Percentiles rank a stretch among this genome's conserved stretches.
phyloP scores from a whole-genome alignment of 2,888 invertebrate species.

The Ennomos erosarius region DNA sequence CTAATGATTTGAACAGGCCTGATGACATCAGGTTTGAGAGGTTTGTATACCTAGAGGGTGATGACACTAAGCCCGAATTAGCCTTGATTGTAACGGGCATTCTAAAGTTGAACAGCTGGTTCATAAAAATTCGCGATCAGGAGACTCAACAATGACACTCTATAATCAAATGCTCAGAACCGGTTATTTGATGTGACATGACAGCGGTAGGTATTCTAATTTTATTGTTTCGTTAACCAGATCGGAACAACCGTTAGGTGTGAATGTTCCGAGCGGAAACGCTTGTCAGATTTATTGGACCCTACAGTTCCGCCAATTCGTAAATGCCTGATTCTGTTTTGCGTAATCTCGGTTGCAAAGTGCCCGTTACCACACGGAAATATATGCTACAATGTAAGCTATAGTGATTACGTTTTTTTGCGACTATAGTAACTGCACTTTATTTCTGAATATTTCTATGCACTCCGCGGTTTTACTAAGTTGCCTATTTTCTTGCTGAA shows the following conservation, averaged over 20 bases:
- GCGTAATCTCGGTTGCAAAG: neutral
- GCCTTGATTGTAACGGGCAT: constrained; percentile 16
- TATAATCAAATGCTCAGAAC: constrained; percentile 59
- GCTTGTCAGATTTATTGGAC: constrained; percentile 55
- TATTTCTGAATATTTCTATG: too few relatives aligned
- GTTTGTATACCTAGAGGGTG: constrained; percentile 41
- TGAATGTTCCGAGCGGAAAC: constrained; percentile 72
- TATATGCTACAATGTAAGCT: neutral
- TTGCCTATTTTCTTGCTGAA: too few relatives aligned
- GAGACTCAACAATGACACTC: constrained; percentile 36
- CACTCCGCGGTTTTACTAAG: too few relatives aligned
- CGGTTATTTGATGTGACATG: constrained; percentile 53
- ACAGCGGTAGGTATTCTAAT: constrained; percentile 55
- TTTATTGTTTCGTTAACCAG: constrained; percentile 80
- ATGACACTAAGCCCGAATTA: constrained; percentile 37
- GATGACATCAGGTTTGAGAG: constrained; percentile 30
- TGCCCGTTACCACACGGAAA: constrained; percentile 1
- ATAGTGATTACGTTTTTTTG: constrained; percentile 1
- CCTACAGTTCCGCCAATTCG: constrained; percentile 43
- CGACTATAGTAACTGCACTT: too few relatives aligned
- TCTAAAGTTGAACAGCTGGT: constrained; percentile 23
- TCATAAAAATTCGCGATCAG: constrained; percentile 36
- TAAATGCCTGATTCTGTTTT: constrained; percentile 26
- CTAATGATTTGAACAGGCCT: constrained; percentile 34
- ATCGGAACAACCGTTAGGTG: constrained; percentile 77